Conservation (phyloP, 1,140 invertebrate genomes). For the Bombus terrestris region DNA sequence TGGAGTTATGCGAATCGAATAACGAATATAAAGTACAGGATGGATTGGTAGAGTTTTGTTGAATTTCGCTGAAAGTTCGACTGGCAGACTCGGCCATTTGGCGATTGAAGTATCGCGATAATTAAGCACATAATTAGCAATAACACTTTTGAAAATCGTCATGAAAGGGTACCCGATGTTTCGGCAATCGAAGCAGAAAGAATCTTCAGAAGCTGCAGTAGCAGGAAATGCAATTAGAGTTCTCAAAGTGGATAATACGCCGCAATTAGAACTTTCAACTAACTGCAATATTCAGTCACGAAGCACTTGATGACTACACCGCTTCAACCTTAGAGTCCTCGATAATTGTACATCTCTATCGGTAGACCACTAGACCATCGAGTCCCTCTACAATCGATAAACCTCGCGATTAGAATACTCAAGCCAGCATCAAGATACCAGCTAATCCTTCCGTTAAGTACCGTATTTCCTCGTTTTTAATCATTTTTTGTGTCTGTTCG, state of each 20-base stretch:
- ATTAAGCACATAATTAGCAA: neutral
- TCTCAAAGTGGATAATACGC: constrained; percentile 18
- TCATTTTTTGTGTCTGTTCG: neutral
- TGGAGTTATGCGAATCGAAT: neutral
- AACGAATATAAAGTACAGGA: neutral
- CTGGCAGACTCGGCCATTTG: too few species aligned
- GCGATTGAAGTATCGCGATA: neutral
- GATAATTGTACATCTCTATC: constrained; percentile 3
- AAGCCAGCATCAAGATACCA: neutral
- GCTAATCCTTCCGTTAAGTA: neutral
- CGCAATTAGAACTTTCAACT: constrained; percentile 19
- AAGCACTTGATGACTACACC: neutral
- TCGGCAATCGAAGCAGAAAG: constrained; percentile 16
- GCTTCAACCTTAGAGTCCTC: neutral
- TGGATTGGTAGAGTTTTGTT: too few species aligned
- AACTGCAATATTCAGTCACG: constrained; percentile 5
- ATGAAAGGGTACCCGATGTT: neutral
- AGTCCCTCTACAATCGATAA: neutral
- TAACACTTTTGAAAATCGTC: neutral
- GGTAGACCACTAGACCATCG: neutral
- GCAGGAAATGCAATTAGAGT: constrained; percentile 2
- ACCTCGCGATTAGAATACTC: neutral
- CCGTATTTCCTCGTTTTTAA: neutral
- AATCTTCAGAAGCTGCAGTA: neutral
- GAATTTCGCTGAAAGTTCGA: neutral